Evolutionary conservation across 2,797 vertebrate genomes (phyloP), one percentile per base, ranked within the genome.

Genomic region (Labroides dimidiatus): DNA sequence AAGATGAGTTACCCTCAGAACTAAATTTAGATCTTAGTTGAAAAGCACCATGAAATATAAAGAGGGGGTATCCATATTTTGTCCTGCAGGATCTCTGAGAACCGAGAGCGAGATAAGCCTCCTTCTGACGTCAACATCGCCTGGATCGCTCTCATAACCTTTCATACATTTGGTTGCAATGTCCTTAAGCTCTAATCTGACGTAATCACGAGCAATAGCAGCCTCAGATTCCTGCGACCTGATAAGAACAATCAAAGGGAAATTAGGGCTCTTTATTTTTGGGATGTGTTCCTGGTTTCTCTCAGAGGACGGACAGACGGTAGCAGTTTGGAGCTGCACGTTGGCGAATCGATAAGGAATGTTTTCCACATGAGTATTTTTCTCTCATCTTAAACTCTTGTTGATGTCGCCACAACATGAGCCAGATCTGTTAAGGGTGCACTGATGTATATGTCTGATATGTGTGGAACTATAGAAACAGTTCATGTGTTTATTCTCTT

Each of bases 291-390:
- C 44, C 81, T 33, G 50, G 71, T 15, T 19, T 84, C 77, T 59
- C 84, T 86, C 33, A 9, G 36, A 64, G 79, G 81, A 64, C 50
- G 36, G 81, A 78, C 89, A 90, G 79, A 86, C 85, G 90, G 90
- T 84, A 90, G 89, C 89, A 77, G 75, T 92, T 93, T 89, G 66
- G 27, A 2, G 23, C 63, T 53, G 37, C 43, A 37, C 27, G 47
- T 52, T 47, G 50, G 64, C 67, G 39, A 17, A 73, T 81, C 56
- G 93, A 94, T 94, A 91, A 92, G 87, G 78, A 93, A 92, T 88
- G 87, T 53, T 91, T 93, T 86, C 92, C 92, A 93, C 91, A 92
- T 93, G 91, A 82, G 64, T 23, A 12, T 74, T 81, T 78, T 57
- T 42, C 70, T 72, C 78, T 81, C 79, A 78, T 82, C 77, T 82